These are phyloP conservation scores for Coelopa pilipes DNA, from an alignment of 2,888 invertebrate species.

Conservation along the genomic window DNA sequence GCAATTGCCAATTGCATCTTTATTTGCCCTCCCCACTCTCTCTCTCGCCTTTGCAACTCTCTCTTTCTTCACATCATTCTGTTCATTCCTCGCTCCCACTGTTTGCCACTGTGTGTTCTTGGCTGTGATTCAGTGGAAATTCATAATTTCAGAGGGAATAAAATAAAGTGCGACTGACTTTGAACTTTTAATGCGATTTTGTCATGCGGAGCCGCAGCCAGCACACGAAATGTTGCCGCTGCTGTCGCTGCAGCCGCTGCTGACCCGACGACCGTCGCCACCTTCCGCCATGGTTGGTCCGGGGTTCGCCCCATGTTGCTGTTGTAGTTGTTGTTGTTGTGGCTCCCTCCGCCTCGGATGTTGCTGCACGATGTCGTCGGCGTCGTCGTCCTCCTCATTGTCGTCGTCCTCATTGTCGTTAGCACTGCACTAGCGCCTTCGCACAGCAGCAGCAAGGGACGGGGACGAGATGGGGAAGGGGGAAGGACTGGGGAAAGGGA, in stretches of 20 bases:
- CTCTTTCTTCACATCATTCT: too few relatives aligned
- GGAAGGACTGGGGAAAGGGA: too few relatives aligned
- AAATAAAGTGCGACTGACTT: slow-evolving; percentile 47
- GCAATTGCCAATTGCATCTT: slow-evolving; percentile 28
- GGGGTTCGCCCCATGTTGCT: too few relatives aligned
- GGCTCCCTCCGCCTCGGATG: too few relatives aligned
- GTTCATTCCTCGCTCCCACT: too few relatives aligned
- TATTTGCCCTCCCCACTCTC: too few relatives aligned
- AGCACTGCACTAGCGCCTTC: slow-evolving; percentile 25
- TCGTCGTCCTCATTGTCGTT: slow-evolving; percentile 16
- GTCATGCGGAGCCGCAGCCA: slow-evolving; percentile 32
- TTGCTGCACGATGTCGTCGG: too few relatives aligned
- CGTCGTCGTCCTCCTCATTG: background rate
- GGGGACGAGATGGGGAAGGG: too few relatives aligned
- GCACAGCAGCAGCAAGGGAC: background rate
- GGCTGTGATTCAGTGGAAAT: slow-evolving; percentile 19
- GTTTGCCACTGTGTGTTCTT: too few relatives aligned
- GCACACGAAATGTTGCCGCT: slow-evolving; percentile 13
- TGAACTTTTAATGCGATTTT: slow-evolving; percentile 45
- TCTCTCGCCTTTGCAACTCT: too few relatives aligned
- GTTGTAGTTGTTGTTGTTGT: slow-evolving; percentile 9
- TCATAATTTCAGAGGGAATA: slow-evolving; percentile 26
- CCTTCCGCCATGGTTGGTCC: too few relatives aligned
- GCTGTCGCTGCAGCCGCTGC: background rate
- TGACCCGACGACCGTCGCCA: too few relatives aligned